Evolutionary conservation across 2,888 invertebrate genomes (phyloP).

Genomic region (Anaspis maculata): DNA sequence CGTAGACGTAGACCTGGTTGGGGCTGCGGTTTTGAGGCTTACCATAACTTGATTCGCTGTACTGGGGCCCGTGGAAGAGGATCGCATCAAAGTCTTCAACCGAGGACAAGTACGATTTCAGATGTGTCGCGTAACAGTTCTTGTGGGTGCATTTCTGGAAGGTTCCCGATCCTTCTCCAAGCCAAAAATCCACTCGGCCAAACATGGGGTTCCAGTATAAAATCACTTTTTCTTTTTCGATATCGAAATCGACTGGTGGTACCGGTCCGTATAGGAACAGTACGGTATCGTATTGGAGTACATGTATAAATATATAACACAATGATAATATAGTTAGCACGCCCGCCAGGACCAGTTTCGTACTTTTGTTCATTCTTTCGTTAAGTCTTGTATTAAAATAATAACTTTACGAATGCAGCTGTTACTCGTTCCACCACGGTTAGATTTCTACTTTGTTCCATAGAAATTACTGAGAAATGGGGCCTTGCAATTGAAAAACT

Average conservation of each 20-base stretch:
- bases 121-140: constrained; percentile 43
- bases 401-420: too few species aligned
- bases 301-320: too few species aligned
- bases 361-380: too few species aligned
- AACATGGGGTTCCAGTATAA: constrained; percentile 26
- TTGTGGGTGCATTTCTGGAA: constrained; percentile 33
- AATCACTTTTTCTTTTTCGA: constrained; percentile 13
- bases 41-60: constrained; percentile 16
- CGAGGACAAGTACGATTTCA: constrained; percentile 31
- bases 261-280: too few species aligned
- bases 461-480: too few species aligned
- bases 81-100: constrained; percentile 45
- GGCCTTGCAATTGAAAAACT: too few species aligned
- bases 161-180: constrained; percentile 18
- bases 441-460: too few species aligned
- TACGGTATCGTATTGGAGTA: too few species aligned
- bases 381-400: too few species aligned
- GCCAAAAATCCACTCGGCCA: constrained; percentile 17
- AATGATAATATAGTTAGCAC: too few species aligned
- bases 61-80: constrained; percentile 45
- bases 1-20: constrained; percentile 45
- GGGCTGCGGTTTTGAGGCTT: constrained; percentile 35
- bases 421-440: too few species aligned
- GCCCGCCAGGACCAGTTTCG: too few species aligned
- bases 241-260: background rate